Base-by-base conservation (phyloP, 2,113 vertebrate species). In the Aldabrachelys gigantea region DNA sequence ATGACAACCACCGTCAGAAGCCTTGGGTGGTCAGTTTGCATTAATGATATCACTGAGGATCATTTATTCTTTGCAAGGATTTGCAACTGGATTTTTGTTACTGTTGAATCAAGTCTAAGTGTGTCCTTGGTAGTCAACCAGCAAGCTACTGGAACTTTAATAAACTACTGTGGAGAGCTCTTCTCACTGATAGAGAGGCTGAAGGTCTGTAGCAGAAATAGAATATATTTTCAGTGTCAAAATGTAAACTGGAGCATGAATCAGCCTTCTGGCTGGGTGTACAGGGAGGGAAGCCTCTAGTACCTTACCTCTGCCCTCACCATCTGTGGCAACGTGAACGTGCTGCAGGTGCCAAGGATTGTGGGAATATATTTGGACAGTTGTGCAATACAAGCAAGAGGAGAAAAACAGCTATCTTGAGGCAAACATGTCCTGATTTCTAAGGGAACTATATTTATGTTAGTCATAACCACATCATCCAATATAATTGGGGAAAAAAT, bases 401-500 rank as follows among this genome's bases (percentile, higher is more conserved):
- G 44, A 93, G 80, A 91, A 95, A 90, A 90, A 84, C 47, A 59
- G n/a, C 84, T 92, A 82, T 95, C 90, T 96, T 84, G 35, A 72
- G 89, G 69, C 88, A 96, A 94, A 82, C 38, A 56, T 53, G 53
- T 54, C 88, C 87, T 97, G 92, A 94, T 95, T 96, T 95, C 95
- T 92, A 95, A 80, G 0, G 49, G 82, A 92, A 90, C 88, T 96
- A 14, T 94, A 96, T 97, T 97, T 97, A 96, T 96, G 91, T 92
- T 96, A 94, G 91, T 95, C 0, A 7, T 91, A 86, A 96, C 90
- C 93, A 80, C 93, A 95, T 95, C 95, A 89, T 87, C 95, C 92
- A 94, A 12, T 94, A 56, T 95, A 95, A 96, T 91, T 91, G 82
- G 85, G 85, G 93, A 96, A 95, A 93, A 96, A 96, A 93, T 96